phyloP scores from a whole-genome alignment of 1,140 invertebrate species.

The Brachystomella parvula region DNA sequence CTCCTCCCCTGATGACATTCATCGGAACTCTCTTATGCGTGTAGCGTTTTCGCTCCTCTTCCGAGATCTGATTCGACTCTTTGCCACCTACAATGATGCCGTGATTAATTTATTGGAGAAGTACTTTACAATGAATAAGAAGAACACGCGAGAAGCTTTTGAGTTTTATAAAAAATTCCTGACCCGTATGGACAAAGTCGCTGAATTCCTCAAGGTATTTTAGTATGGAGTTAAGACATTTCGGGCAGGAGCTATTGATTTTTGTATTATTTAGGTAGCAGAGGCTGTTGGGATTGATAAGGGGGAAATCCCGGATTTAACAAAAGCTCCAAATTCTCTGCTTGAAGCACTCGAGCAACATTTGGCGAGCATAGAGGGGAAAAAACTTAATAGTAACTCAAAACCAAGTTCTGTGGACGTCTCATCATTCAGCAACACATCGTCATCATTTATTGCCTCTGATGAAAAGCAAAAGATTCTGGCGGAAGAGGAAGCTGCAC shows the following conservation, averaged over 20 bases:
- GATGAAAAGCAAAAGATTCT: slow-evolving; percentile 65
- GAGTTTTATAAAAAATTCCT: slow-evolving; percentile 99
- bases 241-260: neutral
- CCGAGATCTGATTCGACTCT: slow-evolving; percentile 94
- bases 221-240: slow-evolving; percentile 6
- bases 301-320: slow-evolving; percentile 96
- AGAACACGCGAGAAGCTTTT: slow-evolving; percentile 76
- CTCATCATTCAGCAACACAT: slow-evolving; percentile 36
- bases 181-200: slow-evolving; percentile 95
- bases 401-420: slow-evolving; percentile 37
- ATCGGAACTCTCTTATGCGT: slow-evolving; percentile 94
- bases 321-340: slow-evolving; percentile 91
- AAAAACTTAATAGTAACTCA: slow-evolving; percentile 52
- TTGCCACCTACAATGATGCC: slow-evolving; percentile 99
- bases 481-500: slow-evolving; percentile 87
- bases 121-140: slow-evolving; percentile 99
- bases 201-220: slow-evolving; percentile 89
- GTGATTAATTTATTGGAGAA: slow-evolving; percentile 92
- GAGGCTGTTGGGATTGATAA: slow-evolving; percentile 87
- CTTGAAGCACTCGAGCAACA: slow-evolving; percentile 96
- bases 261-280: slow-evolving; percentile 53
- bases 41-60: slow-evolving; percentile 98
- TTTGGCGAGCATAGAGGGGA: slow-evolving; percentile 83
- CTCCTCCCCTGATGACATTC: slow-evolving; percentile 87
- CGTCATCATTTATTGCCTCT: slow-evolving; percentile 36